phyloP scores from a whole-genome alignment of 2,888 invertebrate species.

The Balanococcus diminutus region DNA sequence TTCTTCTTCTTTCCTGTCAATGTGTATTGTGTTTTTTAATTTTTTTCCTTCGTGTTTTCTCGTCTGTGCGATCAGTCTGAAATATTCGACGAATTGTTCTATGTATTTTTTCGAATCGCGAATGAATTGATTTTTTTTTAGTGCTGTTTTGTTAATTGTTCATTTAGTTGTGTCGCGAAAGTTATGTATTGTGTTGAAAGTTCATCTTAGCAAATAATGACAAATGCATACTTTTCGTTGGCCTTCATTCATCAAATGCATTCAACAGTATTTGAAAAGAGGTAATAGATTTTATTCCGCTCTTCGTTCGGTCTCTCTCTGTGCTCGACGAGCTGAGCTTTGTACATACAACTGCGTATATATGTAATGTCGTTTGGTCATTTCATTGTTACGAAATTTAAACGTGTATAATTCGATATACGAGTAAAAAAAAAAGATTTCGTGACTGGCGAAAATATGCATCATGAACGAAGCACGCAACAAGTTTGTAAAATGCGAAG shows the following conservation, averaged over 20 bases:
- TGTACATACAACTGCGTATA: slow-evolving; percentile 13
- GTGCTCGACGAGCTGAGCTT: background rate
- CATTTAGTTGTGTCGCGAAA: background rate
- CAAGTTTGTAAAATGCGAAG: slow-evolving; percentile 21
- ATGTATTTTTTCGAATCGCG: background rate
- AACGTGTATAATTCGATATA: slow-evolving; percentile 9
- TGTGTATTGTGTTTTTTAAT: background rate
- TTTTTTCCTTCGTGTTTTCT: background rate
- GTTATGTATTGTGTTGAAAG: background rate
- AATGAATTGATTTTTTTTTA: background rate
- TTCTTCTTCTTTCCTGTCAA: background rate
- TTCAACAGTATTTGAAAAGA: slow-evolving; percentile 52
- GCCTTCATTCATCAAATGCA: slow-evolving; percentile 53
- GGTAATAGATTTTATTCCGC: slow-evolving; percentile 36
- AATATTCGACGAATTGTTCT: background rate
- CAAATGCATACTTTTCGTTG: slow-evolving; percentile 54
- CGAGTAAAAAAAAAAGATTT: background rate
- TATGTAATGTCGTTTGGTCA: background rate
- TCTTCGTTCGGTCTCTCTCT: background rate
- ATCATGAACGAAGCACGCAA: slow-evolving; percentile 12
- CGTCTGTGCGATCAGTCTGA: background rate
- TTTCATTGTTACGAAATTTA: slow-evolving; percentile 37
- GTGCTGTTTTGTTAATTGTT: background rate
- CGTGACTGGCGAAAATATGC: slow-evolving; percentile 36
- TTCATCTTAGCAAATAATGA: slow-evolving; percentile 45